Conservation (phyloP, 2,888 invertebrate genomes). For the Sinopyrophorus schimmeli region DNA sequence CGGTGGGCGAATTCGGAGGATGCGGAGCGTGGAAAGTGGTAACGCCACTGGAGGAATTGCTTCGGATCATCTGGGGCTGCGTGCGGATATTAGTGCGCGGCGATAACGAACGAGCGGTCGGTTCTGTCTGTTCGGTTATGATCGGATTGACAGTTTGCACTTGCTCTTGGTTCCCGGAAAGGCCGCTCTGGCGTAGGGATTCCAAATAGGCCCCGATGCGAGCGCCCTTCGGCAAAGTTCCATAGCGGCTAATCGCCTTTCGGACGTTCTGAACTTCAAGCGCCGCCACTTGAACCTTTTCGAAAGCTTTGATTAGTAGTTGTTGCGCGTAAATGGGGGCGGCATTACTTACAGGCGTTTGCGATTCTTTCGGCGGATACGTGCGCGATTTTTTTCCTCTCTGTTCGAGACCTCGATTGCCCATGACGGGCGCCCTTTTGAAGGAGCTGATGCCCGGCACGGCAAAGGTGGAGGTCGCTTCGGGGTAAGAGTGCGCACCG, state of each 20-base stretch:
- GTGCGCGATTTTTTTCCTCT: constrained; percentile 67
- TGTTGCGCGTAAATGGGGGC: too few relatives aligned
- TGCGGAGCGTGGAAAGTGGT: constrained; percentile 61
- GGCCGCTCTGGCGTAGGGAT: constrained; percentile 82
- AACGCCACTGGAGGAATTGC: constrained; percentile 85
- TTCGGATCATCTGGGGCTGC: constrained; percentile 84
- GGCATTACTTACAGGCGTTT: constrained; percentile 23
- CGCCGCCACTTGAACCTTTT: constrained; percentile 85
- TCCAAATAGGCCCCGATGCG: constrained; percentile 96
- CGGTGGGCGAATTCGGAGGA: constrained; percentile 65
- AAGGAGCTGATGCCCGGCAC: constrained; percentile 57
- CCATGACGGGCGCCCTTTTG: constrained; percentile 64
- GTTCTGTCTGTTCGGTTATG: constrained; percentile 49
- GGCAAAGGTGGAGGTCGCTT: constrained; percentile 56
- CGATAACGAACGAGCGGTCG: constrained; percentile 62
- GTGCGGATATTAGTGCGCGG: constrained; percentile 68
- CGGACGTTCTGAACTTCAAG: constrained; percentile 95
- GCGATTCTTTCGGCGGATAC: constrained; percentile 60
- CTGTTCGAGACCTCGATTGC: constrained; percentile 63
- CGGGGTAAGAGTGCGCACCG: constrained; percentile 59
- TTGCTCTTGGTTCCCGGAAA: constrained; percentile 54
- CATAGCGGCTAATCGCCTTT: constrained; percentile 91
- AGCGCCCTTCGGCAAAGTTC: constrained; percentile 95
- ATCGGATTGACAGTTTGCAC: constrained; percentile 41
- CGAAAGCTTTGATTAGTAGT: too few relatives aligned